Evolutionary conservation across 2,888 invertebrate species (phyloP).

Genomic region (Cosmia trapezina): DNA sequence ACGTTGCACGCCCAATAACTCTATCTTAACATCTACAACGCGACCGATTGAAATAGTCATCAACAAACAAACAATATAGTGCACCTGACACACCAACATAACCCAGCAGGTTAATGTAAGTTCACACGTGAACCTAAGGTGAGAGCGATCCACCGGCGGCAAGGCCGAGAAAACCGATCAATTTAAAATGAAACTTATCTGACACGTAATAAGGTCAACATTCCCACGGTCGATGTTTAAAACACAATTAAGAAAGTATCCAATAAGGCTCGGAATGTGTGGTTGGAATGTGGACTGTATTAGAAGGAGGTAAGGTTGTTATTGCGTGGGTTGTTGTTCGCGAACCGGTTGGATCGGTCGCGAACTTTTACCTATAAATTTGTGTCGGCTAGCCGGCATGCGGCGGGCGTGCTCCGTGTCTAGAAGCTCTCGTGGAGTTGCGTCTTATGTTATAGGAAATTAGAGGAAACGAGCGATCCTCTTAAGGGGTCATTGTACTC

Average conservation of each 20-base stretch:
- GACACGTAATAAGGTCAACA: conserved; percentile 83
- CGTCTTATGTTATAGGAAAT: conserved; percentile 73
- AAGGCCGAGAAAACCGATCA: conserved; percentile 85
- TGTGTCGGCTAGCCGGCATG: conserved; percentile 87
- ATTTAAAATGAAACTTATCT: conserved; percentile 80
- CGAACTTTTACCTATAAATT: conserved; percentile 91
- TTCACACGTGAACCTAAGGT: conserved; percentile 90
- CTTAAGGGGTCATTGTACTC: too few relatives aligned
- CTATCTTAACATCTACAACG: conserved; percentile 79
- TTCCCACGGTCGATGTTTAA: conserved; percentile 79
- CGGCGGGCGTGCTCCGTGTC: conserved; percentile 79
- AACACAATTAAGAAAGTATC: conserved; percentile 90
- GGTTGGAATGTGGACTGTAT: conserved; percentile 78
- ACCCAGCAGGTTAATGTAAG: conserved; percentile 87
- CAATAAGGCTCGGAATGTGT: conserved; percentile 78
- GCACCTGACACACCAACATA: conserved; percentile 83
- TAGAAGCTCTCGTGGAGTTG: conserved; percentile 80
- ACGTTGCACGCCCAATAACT: conserved; percentile 84
- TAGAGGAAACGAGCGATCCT: conserved; percentile 59
- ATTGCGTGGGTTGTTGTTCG: conserved; percentile 70
- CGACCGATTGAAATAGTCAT: conserved; percentile 83
- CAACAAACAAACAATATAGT: conserved; percentile 73
- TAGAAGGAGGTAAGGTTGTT: conserved; percentile 73
- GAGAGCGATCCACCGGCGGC: conserved; percentile 89
- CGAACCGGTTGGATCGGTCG: conserved; percentile 88